Conservation (phyloP, 2,797 vertebrate species). For the Fistularia commersonii region DNA sequence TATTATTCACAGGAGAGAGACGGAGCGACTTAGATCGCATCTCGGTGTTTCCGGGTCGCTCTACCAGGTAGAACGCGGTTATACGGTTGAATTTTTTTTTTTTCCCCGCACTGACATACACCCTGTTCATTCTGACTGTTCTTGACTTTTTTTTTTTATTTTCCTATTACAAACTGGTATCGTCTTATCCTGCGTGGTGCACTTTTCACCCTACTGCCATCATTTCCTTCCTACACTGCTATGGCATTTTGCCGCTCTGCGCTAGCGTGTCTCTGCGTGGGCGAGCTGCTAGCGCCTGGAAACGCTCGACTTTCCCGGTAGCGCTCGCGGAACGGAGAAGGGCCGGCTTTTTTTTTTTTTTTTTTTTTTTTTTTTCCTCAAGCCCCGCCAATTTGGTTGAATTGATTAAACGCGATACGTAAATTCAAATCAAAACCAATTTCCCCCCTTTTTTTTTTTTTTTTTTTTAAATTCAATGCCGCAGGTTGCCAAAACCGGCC, state of each 20-base stretch:
- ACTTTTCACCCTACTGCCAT: slow-evolving; percentile 5
- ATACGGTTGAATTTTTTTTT: too few relatives aligned
- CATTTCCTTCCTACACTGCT: slow-evolving; percentile 28
- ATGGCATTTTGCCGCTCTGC: slow-evolving; percentile 18
- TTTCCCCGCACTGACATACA: too few relatives aligned
- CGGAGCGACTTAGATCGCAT: too few relatives aligned
- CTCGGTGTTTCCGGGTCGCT: too few relatives aligned
- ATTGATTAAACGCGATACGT: slow-evolving; percentile 28
- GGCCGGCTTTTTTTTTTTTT: too few relatives aligned
- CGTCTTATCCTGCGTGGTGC: slow-evolving; percentile 12
- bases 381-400: slow-evolving; percentile 14
- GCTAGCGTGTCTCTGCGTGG: slow-evolving; percentile 33
- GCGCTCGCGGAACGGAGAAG: slow-evolving; percentile 23
- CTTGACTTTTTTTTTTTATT: slow-evolving; percentile 2
- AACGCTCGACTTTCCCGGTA: slow-evolving; percentile 24
- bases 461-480: too few relatives aligned
- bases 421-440: slow-evolving; percentile 15
- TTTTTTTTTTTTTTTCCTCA: too few relatives aligned
- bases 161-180: slow-evolving; percentile 10
- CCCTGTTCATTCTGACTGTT: not conserved
- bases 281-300: slow-evolving; percentile 20
- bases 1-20: slow-evolving; percentile 20
- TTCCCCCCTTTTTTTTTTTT: too few relatives aligned
- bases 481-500: too few relatives aligned
- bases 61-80: too few relatives aligned